Conservation (phyloP, 2,113 vertebrate genomes). For the Actinemys pallida region DNA sequence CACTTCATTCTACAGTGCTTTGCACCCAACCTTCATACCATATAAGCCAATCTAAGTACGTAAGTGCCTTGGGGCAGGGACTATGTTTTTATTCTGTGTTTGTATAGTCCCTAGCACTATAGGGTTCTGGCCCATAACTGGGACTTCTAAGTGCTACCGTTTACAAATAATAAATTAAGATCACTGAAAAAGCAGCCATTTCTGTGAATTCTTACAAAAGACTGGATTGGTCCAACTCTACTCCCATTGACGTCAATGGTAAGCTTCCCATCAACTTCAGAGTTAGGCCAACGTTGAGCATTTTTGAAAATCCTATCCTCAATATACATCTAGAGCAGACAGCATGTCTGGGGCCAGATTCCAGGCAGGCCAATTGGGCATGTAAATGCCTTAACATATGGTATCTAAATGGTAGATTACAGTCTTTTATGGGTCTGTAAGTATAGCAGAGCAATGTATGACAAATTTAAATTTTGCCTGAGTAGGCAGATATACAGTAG, state of each 20-base stretch:
- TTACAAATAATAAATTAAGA: neutral
- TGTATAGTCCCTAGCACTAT: accelerated
- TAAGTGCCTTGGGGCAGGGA: neutral
- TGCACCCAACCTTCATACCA: neutral
- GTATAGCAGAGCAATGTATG: neutral
- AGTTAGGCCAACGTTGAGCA: neutral
- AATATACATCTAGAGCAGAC: neutral
- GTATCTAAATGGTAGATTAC: neutral
- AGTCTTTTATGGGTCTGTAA: neutral
- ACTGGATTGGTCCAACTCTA: neutral
- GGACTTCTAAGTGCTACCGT: neutral
- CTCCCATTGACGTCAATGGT: accelerated
- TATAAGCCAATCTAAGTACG: accelerated
- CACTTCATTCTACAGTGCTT: neutral
- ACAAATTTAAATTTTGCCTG: neutral
- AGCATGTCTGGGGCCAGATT: neutral
- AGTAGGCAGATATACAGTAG: neutral
- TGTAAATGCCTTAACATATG: neutral
- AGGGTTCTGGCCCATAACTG: accelerated
- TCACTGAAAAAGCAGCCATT: neutral
- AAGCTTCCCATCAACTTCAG: neutral
- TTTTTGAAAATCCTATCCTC: neutral
- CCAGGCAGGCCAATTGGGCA: neutral
- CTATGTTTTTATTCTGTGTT: neutral
- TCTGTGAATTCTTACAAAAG: neutral